Evolutionary conservation across 2,113 vertebrate genomes (phyloP).

Genomic region (Sakesphorus luctuosus): DNA sequence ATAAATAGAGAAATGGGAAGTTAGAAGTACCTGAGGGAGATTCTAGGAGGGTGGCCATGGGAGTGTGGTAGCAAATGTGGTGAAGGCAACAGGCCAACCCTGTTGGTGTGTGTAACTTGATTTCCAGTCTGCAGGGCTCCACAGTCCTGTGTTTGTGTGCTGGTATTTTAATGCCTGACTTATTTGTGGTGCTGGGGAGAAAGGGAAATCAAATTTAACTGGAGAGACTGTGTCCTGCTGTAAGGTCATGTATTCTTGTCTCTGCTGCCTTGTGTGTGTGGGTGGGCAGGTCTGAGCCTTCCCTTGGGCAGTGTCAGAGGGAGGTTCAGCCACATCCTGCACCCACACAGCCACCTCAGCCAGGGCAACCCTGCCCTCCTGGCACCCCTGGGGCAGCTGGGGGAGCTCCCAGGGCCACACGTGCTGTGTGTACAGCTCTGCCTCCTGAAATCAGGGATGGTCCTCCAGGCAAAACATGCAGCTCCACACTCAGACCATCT

Average conservation of each 20-base stretch:
- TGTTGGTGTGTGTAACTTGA: neutral
- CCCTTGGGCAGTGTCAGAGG: constrained; percentile 11
- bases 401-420: neutral
- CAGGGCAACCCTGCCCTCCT: constrained; percentile 65
- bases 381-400: constrained; percentile 73
- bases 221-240: constrained; percentile 51
- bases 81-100: neutral
- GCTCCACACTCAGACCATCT: neutral
- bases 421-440: neutral
- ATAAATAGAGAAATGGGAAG: neutral
- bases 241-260: constrained; percentile 60
- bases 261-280: constrained; percentile 4
- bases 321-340: constrained; percentile 76
- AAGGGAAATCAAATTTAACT: neutral
- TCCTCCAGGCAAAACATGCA: neutral
- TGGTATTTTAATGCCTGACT: neutral
- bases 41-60: neutral
- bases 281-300: constrained; percentile 14
- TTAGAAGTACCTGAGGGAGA: neutral
- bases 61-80: neutral
- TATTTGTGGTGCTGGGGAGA: neutral
- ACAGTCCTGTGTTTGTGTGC: neutral
- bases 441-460: neutral
- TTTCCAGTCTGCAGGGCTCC: neutral
- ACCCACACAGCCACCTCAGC: constrained; percentile 66